Evolutionary conservation across 2,888 invertebrate species (phyloP).

Genomic region (Dastarcus helophoroides): DNA sequence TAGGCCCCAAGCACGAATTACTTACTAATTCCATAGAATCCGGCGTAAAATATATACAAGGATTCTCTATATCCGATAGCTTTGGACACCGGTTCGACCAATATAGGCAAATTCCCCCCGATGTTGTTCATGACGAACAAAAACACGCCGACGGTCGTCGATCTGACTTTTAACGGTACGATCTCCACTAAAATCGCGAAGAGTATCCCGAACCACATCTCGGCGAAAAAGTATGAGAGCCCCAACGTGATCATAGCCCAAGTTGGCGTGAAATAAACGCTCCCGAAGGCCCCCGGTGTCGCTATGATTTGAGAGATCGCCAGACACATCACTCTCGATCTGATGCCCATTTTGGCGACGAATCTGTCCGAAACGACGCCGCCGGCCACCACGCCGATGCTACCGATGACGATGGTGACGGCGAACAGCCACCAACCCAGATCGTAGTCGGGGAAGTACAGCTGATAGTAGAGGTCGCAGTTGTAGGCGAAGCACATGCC

Average conservation of each 20-base stretch:
- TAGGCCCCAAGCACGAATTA: no score
- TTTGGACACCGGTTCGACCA: constrained; percentile 76
- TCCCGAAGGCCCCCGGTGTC: constrained; percentile 76
- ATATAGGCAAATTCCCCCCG: constrained; percentile 79
- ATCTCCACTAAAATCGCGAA: constrained; percentile 85
- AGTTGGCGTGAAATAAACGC: constrained; percentile 67
- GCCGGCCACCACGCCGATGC: constrained; percentile 60
- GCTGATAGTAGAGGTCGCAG: constrained; percentile 78
- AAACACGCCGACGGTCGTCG: constrained; percentile 77
- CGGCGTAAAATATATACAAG: constrained; percentile 79
- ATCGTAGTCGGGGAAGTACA: constrained; percentile 81
- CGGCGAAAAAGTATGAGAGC: constrained; percentile 83
- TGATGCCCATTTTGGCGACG: constrained; percentile 75
- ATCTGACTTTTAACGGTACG: constrained; percentile 68
- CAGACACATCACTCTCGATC: constrained; percentile 67
- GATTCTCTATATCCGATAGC: constrained; percentile 72
- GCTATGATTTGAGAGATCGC: constrained; percentile 74
- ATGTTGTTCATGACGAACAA: constrained; percentile 89
- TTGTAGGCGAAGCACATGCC: constrained; percentile 89
- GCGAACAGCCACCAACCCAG: constrained; percentile 84
- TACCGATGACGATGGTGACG: constrained; percentile 77
- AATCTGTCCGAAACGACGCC: constrained; percentile 76
- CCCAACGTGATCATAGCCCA: constrained; percentile 82
- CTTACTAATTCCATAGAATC: constrained; percentile 77
- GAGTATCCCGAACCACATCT: constrained; percentile 91